Percentiles rank a stretch among this genome's conserved stretches.
Evolutionary conservation across 1,140 invertebrate species (phyloP).

Genomic region (Aricia agestis): DNA sequence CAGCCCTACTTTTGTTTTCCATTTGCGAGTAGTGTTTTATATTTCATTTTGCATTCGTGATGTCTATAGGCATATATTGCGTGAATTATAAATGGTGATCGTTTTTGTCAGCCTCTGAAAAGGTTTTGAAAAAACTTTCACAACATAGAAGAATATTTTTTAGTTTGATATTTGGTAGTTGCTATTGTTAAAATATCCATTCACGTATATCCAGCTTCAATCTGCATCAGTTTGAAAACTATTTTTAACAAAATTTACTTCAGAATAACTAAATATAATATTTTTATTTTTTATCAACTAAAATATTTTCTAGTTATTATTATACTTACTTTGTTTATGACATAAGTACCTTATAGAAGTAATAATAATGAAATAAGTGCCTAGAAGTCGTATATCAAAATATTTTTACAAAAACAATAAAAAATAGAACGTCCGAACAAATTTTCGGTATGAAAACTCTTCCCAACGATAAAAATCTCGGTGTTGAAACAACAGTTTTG

Average conservation of each 20-base stretch:
- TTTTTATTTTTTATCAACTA: no score
- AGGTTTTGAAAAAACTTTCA: slow-evolving; percentile 36
- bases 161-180: background rate
- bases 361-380: no score
- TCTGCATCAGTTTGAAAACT: no score
- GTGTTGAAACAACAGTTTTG: slow-evolving; percentile 33
- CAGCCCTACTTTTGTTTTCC: slow-evolving; percentile 14
- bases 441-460: background rate
- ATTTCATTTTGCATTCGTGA: slow-evolving; percentile 56
- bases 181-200: background rate
- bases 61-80: slow-evolving; percentile 50
- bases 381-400: no score
- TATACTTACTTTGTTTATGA: no score
- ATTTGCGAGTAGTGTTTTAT: slow-evolving; percentile 37
- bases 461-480: slow-evolving; percentile 23
- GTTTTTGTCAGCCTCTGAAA: slow-evolving; percentile 15
- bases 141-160: background rate
- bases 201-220: no score
- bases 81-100: slow-evolving; percentile 64
- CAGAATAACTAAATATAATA: no score
- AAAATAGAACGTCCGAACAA: background rate
- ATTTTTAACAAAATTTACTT: no score
- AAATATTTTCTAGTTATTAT: no score
- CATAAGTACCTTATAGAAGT: no score
- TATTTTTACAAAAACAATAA: background rate